Evolutionary conservation across 2,888 invertebrate species (phyloP).

Genomic region (Xanthostigma xanthostigma): DNA sequence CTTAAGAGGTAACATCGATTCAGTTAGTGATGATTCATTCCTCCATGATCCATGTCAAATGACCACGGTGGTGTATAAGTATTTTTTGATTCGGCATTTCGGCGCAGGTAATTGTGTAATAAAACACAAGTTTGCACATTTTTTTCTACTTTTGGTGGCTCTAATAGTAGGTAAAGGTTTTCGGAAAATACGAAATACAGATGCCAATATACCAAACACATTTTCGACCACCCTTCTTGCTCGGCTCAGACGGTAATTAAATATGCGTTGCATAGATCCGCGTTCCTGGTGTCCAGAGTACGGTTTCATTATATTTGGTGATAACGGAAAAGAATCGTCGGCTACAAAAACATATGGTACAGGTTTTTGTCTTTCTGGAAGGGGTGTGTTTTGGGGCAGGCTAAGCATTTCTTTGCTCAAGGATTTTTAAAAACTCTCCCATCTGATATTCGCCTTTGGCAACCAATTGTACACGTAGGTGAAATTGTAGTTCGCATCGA

Average conservation of each 20-base stretch:
- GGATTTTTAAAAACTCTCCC: constrained; percentile 14
- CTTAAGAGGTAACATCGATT: too few species aligned
- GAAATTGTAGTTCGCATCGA: too few species aligned
- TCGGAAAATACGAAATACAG: constrained; percentile 12
- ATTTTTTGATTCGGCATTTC: too few species aligned
- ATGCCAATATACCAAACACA: constrained; percentile 11
- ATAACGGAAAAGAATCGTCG: constrained; percentile 14
- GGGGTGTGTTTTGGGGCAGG: constrained; percentile 8
- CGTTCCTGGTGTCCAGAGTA: constrained; percentile 7
- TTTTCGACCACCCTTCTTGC: constrained; percentile 12
- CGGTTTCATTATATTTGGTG: constrained; percentile 12
- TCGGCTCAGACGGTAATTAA: constrained; percentile 12
- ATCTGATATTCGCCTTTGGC: constrained; percentile 17
- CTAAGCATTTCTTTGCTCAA: constrained; percentile 8
- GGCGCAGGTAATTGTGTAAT: constrained; percentile 16
- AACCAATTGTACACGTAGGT: too few species aligned
- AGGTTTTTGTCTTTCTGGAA: constrained; percentile 8
- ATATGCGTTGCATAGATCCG: constrained; percentile 10
- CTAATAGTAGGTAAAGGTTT: constrained; percentile 13
- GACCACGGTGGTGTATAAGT: too few species aligned
- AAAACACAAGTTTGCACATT: constrained; percentile 13
- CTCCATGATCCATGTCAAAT: too few species aligned
- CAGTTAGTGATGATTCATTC: too few species aligned
- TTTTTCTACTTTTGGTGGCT: constrained; percentile 12
- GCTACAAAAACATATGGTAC: constrained; percentile 14